A percentile compares a stretch with the other conserved stretches of the same genome.
Evolutionary conservation across 2,113 vertebrate genomes (phyloP).

Genomic region (Lepisosteus oculatus): DNA sequence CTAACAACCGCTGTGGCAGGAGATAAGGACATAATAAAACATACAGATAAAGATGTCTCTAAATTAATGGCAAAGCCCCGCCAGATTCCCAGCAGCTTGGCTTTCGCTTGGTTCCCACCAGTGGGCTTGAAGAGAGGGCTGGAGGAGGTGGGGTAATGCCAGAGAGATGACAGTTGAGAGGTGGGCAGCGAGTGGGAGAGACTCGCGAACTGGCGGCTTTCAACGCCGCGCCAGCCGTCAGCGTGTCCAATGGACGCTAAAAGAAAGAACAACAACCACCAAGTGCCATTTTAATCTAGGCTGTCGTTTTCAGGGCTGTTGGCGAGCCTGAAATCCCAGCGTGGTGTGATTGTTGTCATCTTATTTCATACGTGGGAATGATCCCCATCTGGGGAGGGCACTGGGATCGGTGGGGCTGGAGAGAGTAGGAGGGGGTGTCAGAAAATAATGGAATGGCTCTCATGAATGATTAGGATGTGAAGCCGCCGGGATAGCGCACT

Average conservation of each 20-base stretch:
- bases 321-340: background rate
- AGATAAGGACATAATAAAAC: too few species aligned
- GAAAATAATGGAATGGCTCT: slow-evolving; percentile 14
- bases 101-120: too few species aligned
- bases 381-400: background rate
- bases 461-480: slow-evolving; percentile 1
- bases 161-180: background rate
- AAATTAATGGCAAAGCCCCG: too few species aligned
- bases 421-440: background rate
- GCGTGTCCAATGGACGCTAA: background rate
- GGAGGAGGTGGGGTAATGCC: slow-evolving; percentile 14
- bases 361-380: background rate
- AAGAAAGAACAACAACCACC: background rate
- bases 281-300: too few species aligned
- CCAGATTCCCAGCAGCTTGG: too few species aligned
- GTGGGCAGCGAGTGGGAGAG: background rate
- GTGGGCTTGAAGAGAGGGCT: background rate
- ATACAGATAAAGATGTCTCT: too few species aligned
- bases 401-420: background rate
- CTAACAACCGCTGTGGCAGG: too few species aligned
- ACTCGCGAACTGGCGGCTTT: background rate
- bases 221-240: background rate
- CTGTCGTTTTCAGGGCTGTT: background rate
- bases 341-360: background rate
- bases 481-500: background rate